Percentiles rank a stretch among this genome's conserved stretches.
Conservation (phyloP, 2,888 invertebrate genomes). For the Sarcophaga subvicina region DNA sequence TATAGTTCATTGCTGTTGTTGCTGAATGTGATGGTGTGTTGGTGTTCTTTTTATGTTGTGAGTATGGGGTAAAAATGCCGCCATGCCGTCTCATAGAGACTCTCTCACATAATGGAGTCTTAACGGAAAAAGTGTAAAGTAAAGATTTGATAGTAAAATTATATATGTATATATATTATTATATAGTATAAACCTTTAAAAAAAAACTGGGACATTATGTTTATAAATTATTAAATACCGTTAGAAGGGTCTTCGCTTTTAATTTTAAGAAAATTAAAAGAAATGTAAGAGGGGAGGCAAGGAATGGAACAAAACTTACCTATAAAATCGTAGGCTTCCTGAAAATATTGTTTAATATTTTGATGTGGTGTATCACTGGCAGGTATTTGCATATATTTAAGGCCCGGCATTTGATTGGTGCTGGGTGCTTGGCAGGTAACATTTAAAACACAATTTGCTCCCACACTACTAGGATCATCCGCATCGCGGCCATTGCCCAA, state of each 20-base stretch:
- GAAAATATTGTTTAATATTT: constrained; percentile 94
- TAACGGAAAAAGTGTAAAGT: not conserved
- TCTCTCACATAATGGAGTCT: constrained; percentile 16
- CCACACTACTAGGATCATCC: constrained; percentile 87
- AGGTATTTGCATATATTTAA: constrained; percentile 89
- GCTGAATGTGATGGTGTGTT: too few species aligned
- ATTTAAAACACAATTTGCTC: constrained; percentile 90
- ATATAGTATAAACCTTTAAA: too few species aligned
- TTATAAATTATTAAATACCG: too few species aligned
- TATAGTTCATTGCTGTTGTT: constrained; percentile 12
- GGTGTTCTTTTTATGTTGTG: constrained; percentile 1
- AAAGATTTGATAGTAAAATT: not conserved
- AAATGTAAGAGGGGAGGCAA: too few species aligned
- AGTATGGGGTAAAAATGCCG: constrained; percentile 58
- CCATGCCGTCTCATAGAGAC: constrained; percentile 62
- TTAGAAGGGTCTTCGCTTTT: too few species aligned
- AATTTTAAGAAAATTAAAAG: too few species aligned
- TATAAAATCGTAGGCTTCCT: constrained; percentile 92
- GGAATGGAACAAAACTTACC: constrained; percentile 84
- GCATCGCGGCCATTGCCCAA: constrained; percentile 93
- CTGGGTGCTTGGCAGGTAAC: constrained; percentile 89
- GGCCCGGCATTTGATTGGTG: constrained; percentile 86
- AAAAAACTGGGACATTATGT: not conserved
- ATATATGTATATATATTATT: too few species aligned
- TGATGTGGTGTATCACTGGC: constrained; percentile 92